Evolutionary conservation across 1,140 invertebrate species (phyloP).

Genomic region (Rhynchophorus ferrugineus): DNA sequence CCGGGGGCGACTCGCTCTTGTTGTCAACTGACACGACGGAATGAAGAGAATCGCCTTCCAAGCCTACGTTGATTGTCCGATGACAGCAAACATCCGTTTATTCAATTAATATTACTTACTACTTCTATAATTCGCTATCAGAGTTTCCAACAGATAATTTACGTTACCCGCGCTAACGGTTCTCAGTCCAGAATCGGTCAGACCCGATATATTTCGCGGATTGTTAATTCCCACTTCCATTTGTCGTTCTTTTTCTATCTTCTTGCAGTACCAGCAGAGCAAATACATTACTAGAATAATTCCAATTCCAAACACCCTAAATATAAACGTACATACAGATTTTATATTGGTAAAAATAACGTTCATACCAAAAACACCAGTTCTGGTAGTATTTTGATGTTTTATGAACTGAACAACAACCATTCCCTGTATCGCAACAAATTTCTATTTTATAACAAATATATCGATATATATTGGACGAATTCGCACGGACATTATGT

Average conservation of each 20-base stretch:
- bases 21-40: no score
- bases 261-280: conserved; percentile 14
- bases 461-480: background rate
- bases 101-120: no score
- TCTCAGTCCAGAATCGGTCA: background rate
- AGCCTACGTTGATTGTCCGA: no score
- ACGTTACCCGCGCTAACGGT: background rate
- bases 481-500: background rate
- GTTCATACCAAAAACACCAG: conserved; percentile 7
- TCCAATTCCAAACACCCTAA: conserved; percentile 7
- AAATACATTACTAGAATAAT: conserved; percentile 4
- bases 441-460: background rate
- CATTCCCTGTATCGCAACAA: background rate
- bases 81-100: no score
- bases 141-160: conserved; percentile 6
- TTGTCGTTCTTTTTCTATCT: conserved; percentile 10
- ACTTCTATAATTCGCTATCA: conserved; percentile 3
- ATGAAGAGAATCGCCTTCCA: no score
- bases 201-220: background rate
- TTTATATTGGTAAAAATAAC: background rate
- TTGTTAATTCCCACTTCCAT: background rate
- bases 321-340: background rate
- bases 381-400: conserved; percentile 2
- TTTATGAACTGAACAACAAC: background rate
- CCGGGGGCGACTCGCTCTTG: background rate